Evolutionary conservation across 2,888 invertebrate species (phyloP), one percentile per base, ranked within the genome.

Genomic region (Holacanthella duospinosa): DNA sequence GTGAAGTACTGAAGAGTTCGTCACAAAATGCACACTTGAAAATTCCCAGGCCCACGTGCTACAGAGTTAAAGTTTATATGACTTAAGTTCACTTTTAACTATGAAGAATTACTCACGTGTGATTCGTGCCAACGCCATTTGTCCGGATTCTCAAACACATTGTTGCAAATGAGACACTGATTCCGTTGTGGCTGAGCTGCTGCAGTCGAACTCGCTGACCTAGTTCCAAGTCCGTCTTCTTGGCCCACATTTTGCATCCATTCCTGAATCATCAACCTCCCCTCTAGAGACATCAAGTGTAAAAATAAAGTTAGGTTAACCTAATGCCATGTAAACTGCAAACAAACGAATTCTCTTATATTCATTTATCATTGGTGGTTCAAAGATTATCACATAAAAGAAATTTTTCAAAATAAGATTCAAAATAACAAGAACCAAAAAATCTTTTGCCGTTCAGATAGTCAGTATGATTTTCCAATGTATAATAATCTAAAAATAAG

Each of bases 51-150:
- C 70, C 71, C 26, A 71, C 65, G 26, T 72, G 72, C 48, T 48
- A 21, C 6, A 48, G n/a, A 48, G 12, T 21, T n/a, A 48, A 48
- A 48, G n/a, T 48, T 48, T 48, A 16, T 21, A n/a, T 48, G 19
- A 48, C 6, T n/a, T n/a, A 48, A 21, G 12, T 48, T 6, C 16
- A 12, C 9, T 36, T 36, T 6, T n/a, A n/a, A n/a, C n/a, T n/a
- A n/a, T n/a, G n/a, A n/a, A n/a, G 16, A 36, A 36, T 6, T 36
- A n/a, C 48, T 48, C 21, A 48, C 48, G 16, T 69, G 68, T 21
- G 69, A 64, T 61, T 67, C 68, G 59, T 73, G 73, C 73, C 73
- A 73, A n/a, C 62, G 61, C 69, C 66, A 70, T 26, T 67, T 66
- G 2, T 61, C 43, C 21, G 64, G 61, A 2, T 67, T 64, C 21